Base-by-base conservation (phyloP, 1,140 invertebrate species). In the Drosophila auraria region DNA sequence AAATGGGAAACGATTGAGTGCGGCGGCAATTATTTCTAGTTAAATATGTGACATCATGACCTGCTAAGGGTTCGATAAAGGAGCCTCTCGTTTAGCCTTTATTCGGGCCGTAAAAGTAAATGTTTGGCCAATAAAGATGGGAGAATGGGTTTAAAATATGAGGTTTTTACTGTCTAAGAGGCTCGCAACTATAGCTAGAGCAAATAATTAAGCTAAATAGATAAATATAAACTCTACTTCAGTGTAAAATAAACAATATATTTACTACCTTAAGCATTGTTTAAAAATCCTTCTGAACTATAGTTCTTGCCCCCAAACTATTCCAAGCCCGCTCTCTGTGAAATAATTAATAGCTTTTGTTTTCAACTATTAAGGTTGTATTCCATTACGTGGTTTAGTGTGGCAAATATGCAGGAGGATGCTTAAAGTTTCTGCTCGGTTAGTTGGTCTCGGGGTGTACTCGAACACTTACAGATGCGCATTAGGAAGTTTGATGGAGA, bases 391-490 rank as follows among this genome's bases (percentile, higher is more conserved):
- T n/a, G 8, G 20, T 47, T 7, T 23, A 5, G 11, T 45, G 11
- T 50, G 23, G 63, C 36, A 69, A 38, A 38, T 57, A 57, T 40
- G 36, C 36, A 51, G n/a, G 4, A 20, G 40, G 9, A 61, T 53
- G 38, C 38, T 50, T 33, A 42, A 27, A 17, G 53, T 51, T 70
- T 30, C 47, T 23, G 20, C 25, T 23, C 15, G 59, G 49, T 60
- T 38, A 56, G 57, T 27, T 23, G 60, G 33, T 56, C 54, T 30
- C 27, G 38, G 51, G 51, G 63, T 40, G 30, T 40, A 15, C 49
- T 62, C 65, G 17, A 36, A 11, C 36, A 61, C 59, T 84, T 81
- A 83, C 42, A 8, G 74, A 79, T 70, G 50, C 69, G 47, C 59
- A 70, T 74, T 70, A 78, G 51, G 30, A 62, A 74, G 63, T 82